Conservation (phyloP, 2,113 vertebrate species). For the Trematocara zebra region DNA sequence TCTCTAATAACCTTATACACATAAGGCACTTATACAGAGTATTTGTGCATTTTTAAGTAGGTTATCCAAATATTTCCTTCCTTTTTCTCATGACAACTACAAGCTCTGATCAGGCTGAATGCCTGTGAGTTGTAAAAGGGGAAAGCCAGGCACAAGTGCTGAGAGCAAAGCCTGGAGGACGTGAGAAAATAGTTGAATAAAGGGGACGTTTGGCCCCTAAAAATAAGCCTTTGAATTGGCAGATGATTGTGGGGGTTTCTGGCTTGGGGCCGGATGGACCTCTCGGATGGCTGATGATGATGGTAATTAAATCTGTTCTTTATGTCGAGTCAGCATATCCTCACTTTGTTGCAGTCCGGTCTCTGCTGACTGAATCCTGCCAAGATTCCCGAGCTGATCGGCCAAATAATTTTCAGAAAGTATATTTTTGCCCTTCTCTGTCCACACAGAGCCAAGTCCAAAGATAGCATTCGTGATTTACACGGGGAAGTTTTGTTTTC, state of each 20-base stretch:
- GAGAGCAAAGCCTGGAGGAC: slow-evolving; percentile 8
- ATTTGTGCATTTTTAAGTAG: background rate
- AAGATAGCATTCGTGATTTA: slow-evolving; percentile 58
- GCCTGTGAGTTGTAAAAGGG: background rate
- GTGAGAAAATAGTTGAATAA: slow-evolving; percentile 50
- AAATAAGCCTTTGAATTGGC: slow-evolving; percentile 75
- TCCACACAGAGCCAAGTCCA: slow-evolving; percentile 43
- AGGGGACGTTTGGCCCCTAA: slow-evolving; percentile 63
- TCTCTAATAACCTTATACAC: background rate
- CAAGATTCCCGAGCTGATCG: slow-evolving; percentile 78
- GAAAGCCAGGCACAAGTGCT: slow-evolving; percentile 42
- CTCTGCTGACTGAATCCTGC: slow-evolving; percentile 81
- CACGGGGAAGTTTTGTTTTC: slow-evolving; percentile 41
- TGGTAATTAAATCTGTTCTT: slow-evolving; percentile 82
- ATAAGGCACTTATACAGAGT: background rate
- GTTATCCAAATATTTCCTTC: background rate
- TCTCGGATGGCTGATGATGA: slow-evolving; percentile 61
- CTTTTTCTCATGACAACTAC: background rate
- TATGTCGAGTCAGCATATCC: slow-evolving; percentile 89
- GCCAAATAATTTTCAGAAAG: slow-evolving; percentile 82
- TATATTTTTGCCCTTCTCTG: slow-evolving; percentile 57
- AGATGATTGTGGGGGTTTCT: slow-evolving; percentile 59
- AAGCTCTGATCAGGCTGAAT: background rate
- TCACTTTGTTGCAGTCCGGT: slow-evolving; percentile 77
- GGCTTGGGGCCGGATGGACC: slow-evolving; percentile 71